Evolutionary conservation across 2,113 vertebrate genomes (phyloP), one percentile per base, ranked within the genome.

Genomic region (Cettia cetti): DNA sequence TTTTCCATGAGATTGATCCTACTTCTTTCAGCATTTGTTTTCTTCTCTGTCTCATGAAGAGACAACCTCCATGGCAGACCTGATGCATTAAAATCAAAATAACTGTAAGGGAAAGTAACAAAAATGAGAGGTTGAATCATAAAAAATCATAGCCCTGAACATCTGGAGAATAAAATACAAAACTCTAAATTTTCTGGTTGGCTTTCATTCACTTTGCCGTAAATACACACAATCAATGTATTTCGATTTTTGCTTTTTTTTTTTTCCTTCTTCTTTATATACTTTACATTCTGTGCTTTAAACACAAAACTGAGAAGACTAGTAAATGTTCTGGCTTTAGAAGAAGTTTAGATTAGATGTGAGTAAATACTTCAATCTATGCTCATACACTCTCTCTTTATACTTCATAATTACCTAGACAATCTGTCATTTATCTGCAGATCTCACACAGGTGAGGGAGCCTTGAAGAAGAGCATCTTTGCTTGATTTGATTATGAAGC

Each of bases 351-450:
- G 74, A 79, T 89, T 65, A 87, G 42, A 42, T 74, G 15, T 95
- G 59, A 83, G 63, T 77, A 94, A 93, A 83, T 74, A 83, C 54
- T 94, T 94, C 84, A 88, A 64, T 88, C 71, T 70, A 21, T 81
- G 59, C 63, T 89, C 39, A 23, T 69, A 90, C 57, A 79, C 35
- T 45, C 23, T 88, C 40, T 91, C 47, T 89, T 75, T 85, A 47
- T 76, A 69, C 31, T 68, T 83, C 39, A 28, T 82, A 90, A 95
- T 86, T 90, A 77, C 39, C 66, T 63, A 66, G 70, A 82, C 50
- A 91, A 80, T 83, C 87, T 44, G 37, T 74, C 61, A 91, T 82
- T 89, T 85, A 59, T 75, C 59, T 74, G 54, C 60, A 89, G 45
- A 83, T 50, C 54, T 92, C 54, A 85, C 27, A 77, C 63, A 91